A percentile compares a stretch with the other conserved stretches of the same genome.
Conservation (phyloP, 2,113 vertebrate genomes). For the Catharus minimus region DNA sequence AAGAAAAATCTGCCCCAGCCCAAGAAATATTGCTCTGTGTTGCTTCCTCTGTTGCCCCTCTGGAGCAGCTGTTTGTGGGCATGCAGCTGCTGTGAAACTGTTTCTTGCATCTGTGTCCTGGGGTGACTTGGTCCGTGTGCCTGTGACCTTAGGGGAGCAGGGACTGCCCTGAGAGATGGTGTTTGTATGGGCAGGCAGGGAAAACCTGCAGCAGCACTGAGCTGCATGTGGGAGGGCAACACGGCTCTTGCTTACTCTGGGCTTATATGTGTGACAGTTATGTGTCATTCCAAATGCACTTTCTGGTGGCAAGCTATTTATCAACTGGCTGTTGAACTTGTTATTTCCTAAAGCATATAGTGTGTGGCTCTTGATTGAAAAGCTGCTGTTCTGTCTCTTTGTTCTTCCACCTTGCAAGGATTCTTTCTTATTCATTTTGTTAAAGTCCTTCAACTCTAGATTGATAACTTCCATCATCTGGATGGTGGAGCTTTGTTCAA, state of each 20-base stretch:
- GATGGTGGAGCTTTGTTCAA: background rate
- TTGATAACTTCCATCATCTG: slow-evolving; percentile 56
- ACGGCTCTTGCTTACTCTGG: background rate
- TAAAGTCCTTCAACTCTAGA: slow-evolving; percentile 61
- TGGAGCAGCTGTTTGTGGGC: background rate
- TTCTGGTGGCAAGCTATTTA: slow-evolving; percentile 52
- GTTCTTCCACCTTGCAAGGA: slow-evolving; percentile 46
- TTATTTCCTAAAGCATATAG: slow-evolving; percentile 39
- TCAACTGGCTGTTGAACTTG: slow-evolving; percentile 39
- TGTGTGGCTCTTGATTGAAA: slow-evolving; percentile 49
- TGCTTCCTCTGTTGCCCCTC: rapidly evolving
- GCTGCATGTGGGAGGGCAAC: background rate
- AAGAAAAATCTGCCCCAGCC: background rate
- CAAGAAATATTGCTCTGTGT: background rate
- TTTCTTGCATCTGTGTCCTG: background rate
- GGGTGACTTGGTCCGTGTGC: rapidly evolving
- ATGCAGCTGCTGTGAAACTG: background rate
- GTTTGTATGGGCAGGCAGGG: background rate
- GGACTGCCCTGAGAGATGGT: background rate
- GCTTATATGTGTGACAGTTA: background rate
- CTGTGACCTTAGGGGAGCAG: background rate
- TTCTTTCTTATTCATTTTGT: slow-evolving; percentile 65
- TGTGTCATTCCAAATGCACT: background rate
- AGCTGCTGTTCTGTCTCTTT: slow-evolving; percentile 39
- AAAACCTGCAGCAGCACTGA: background rate